Evolutionary conservation across 2,797 vertebrate species (phyloP), one percentile per base, ranked within the genome.

Genomic region (Sebastes steindachneri): DNA sequence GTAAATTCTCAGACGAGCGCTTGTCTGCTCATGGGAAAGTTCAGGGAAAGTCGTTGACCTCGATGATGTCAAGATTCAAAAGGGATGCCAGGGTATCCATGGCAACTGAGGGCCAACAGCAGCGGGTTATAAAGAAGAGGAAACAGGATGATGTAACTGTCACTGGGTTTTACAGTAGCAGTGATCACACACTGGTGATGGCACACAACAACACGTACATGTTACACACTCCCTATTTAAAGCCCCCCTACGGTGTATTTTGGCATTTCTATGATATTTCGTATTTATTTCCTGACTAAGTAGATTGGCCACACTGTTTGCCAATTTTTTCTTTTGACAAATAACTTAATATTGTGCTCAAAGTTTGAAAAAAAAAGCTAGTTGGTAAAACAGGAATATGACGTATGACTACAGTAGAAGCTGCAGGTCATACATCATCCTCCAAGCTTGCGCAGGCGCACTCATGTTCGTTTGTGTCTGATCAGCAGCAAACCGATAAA

Each of bases 21-120:
- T 66, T 69, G 80, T 74, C 73, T 37, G 23, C 25, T 82, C 37
- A 65, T 77, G 75, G 76, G 54, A 88, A 82, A 73, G 65, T 58
- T 70, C 9, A 55, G 33, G 66, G 73, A 66, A 77, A 71, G 54
- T 83, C 54, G 58, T 63, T 8, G 45, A 75, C 74, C 8, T 17
- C 11, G 2, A 9, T 60, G 45, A 82, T 72, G 71, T 80, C 58
- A 73, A 65, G 68, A 77, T 66, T 70, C 21, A 51, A 51, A 70
- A 53, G 33, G 23, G 29, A 70, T 79, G 78, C 69, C 84, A 83
- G 7, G 5, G 48, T 73, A 9, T 68, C 77, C 68, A 63, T 70
- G 73, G 64, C 28, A 80, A 82, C 78, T 28, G 26, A 45, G 45
- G 62, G 11, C 45, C 55, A 72, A 80, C 64, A 77, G 33, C 25